A percentile compares a stretch with the other conserved stretches of the same genome.
phyloP scores from a whole-genome alignment of 2,888 invertebrate species.

The Dendrolimus houi region DNA sequence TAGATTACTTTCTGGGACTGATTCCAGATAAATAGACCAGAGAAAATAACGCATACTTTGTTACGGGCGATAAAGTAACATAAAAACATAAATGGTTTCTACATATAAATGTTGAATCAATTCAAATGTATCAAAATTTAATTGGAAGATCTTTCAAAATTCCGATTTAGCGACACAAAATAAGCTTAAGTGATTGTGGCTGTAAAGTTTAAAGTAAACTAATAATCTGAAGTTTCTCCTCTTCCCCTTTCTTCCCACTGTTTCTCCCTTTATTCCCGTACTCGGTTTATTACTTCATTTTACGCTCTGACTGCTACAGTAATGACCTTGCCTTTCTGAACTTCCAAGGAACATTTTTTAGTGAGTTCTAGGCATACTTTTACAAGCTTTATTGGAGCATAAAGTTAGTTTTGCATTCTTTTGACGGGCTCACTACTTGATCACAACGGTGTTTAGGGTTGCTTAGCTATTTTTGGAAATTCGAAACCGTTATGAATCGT shows the following conservation, averaged over 20 bases:
- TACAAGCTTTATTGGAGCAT: neutral
- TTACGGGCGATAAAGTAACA: too few relatives aligned
- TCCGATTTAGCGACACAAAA: neutral
- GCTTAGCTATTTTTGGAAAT: too few relatives aligned
- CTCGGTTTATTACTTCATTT: slow-evolving; percentile 34
- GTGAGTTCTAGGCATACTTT: slow-evolving; percentile 5
- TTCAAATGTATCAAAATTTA: too few relatives aligned
- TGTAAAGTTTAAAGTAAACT: slow-evolving; percentile 27
- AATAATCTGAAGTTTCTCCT: slow-evolving; percentile 18
- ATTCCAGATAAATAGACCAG: too few relatives aligned
- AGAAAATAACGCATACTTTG: too few relatives aligned
- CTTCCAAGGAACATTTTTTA: slow-evolving; percentile 21
- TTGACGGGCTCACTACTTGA: neutral
- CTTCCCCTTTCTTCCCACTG: slow-evolving; percentile 22
- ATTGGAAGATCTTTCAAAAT: too few relatives aligned
- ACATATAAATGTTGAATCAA: too few relatives aligned
- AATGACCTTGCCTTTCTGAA: slow-evolving; percentile 27
- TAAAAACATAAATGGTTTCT: too few relatives aligned
- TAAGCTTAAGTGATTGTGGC: slow-evolving; percentile 10
- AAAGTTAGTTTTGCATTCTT: neutral
- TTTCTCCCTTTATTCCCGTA: slow-evolving; percentile 14
- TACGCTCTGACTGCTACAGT: slow-evolving; percentile 28
- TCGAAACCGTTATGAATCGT: too few relatives aligned
- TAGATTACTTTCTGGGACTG: too few relatives aligned
- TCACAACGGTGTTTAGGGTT: neutral